Evolutionary conservation across 2,113 vertebrate genomes (phyloP), one percentile per base, ranked within the genome.

Genomic region (Petromus typicus): DNA sequence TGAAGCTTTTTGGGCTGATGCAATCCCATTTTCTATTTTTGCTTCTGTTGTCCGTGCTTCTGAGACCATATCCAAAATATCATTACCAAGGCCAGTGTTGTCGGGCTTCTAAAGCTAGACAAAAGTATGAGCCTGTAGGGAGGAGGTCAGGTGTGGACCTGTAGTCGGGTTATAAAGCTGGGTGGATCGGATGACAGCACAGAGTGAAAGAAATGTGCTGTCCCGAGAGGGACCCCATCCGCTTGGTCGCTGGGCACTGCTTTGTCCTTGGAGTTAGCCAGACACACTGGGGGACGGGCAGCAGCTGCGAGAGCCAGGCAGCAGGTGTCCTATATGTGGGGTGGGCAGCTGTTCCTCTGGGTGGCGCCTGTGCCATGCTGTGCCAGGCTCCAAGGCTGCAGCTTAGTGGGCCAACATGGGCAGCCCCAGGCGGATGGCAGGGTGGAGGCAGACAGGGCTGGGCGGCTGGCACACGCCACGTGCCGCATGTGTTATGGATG

Each of bases 221-320:
- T 51, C 45, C 48, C 17, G 23, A 16, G 73, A 25, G 22, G 27
- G 73, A 48, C 43, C 43, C 71, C 11, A 17, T 48, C 25, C 73
- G 45, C 59, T 40, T 22, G 45, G 64, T 64, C 48, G 30, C 73
- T 1, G 3, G 45, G 43, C 43, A 32, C 69, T 0, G 2, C 61
- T 48, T 82, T 34, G 43, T 81, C 64, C 13, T 0, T 25, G 14
- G 27, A 32, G 43, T 23, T 43, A 20, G 73, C 54, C 45, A 66
- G 92, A 61, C 1, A 0, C 32, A 80, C 18, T 4, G 8, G 45
- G n/a, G 4, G 18, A 37, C 13, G 8, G 56, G 32, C 8, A 0
- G 89, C 93, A 91, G 93, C 89, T 95, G 64, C 56, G 1, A 43
- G 82, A 86, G 64, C 82, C 82, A 43, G n/a, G 82, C 22, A 22